Evolutionary conservation across 2,888 invertebrate genomes (phyloP).

Genomic region (Cheilosia impressa): DNA sequence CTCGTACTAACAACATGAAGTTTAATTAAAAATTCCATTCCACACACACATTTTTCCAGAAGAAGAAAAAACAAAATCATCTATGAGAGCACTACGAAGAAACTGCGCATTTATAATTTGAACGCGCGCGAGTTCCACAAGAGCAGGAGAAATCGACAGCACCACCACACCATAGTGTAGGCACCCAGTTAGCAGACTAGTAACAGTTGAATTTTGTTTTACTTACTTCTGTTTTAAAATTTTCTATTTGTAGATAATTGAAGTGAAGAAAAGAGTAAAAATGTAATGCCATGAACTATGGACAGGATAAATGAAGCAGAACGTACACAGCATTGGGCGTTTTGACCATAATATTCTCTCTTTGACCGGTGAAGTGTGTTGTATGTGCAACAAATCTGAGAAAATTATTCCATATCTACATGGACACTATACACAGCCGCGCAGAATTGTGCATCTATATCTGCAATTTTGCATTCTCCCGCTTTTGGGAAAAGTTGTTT

Average conservation of each 20-base stretch:
- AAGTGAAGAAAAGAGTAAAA: constrained; percentile 26
- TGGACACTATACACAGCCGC: constrained; percentile 1
- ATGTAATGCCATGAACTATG: constrained; percentile 22
- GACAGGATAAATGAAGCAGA: constrained; percentile 27
- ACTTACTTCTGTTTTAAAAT: constrained; percentile 25
- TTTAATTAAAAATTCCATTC: constrained; percentile 62
- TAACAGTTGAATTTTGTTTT: constrained; percentile 48
- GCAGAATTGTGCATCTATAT: constrained; percentile 15
- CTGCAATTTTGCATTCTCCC: constrained; percentile 53
- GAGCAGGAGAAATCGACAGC: constrained; percentile 57
- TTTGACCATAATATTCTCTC: constrained; percentile 56
- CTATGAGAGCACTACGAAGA: constrained; percentile 48
- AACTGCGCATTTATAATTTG: constrained; percentile 73
- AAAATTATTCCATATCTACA: constrained; percentile 24
- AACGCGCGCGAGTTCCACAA: constrained; percentile 56
- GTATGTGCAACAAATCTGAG: constrained; percentile 66
- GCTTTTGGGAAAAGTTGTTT: constrained; percentile 46
- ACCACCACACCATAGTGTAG: not conserved
- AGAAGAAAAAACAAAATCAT: constrained; percentile 29
- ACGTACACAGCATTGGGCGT: constrained; percentile 41
- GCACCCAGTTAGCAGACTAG: constrained; percentile 36
- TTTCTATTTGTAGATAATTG: constrained; percentile 60
- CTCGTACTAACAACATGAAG: constrained; percentile 39
- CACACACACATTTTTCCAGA: constrained; percentile 23
- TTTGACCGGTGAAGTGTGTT: constrained; percentile 55